These are phyloP conservation scores for Halcyon badia DNA, from an alignment of 2,797 vertebrate species.

Conservation along the genomic window DNA sequence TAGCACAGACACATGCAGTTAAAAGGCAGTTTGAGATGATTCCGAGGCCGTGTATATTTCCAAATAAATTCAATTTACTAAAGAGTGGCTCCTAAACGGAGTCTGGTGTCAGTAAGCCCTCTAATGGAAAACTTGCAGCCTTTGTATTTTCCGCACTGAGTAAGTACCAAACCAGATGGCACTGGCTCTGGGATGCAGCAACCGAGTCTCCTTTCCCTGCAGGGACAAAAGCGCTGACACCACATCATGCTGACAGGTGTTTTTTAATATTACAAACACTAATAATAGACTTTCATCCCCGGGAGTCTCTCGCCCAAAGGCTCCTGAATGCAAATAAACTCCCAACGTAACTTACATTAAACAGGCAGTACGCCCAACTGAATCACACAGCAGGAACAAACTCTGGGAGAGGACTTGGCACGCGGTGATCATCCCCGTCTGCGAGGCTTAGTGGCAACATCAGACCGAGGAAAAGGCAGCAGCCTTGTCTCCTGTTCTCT, in stretches of 20 bases:
- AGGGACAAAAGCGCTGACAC: constrained; percentile 64
- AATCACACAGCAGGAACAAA: background rate
- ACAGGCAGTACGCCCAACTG: background rate
- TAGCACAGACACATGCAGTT: constrained; percentile 9
- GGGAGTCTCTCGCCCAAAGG: constrained; percentile 27
- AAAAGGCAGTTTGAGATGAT: constrained; percentile 32
- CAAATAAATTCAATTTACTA: constrained; percentile 66
- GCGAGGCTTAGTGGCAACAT: background rate
- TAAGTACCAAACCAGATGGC: constrained; percentile 73
- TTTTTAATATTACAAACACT: constrained; percentile 50
- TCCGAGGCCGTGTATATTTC: constrained; percentile 33
- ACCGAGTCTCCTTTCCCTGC: constrained; percentile 11
- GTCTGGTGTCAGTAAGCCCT: constrained; percentile 34
- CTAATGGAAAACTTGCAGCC: constrained; percentile 60
- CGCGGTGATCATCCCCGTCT: background rate
- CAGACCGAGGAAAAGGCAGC: background rate
- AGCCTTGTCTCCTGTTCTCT: background rate
- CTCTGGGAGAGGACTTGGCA: background rate
- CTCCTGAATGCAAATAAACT: constrained; percentile 36
- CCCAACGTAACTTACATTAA: constrained; percentile 9
- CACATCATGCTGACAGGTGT: constrained; percentile 43
- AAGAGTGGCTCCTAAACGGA: constrained; percentile 43
- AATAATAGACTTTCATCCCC: constrained; percentile 68
- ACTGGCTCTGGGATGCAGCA: constrained; percentile 36
- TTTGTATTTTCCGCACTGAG: constrained; percentile 12